Base-by-base conservation (phyloP, 2,797 vertebrate species). In the Holocentrus rufus region DNA sequence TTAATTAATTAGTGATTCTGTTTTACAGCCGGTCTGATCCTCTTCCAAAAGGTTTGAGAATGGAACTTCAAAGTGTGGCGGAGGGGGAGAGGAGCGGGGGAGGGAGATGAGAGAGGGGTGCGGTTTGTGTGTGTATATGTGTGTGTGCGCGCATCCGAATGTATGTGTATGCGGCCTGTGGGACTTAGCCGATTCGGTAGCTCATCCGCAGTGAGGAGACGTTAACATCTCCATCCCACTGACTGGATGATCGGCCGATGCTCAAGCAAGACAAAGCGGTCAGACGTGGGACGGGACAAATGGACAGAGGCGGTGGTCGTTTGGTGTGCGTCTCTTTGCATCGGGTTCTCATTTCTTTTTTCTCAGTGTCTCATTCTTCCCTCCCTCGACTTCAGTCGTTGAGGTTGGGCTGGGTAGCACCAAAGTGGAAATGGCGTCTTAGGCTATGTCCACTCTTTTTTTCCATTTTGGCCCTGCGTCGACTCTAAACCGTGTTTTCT, bases 1-100 rank as follows among this genome's bases (percentile, higher is more conserved):
- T 98, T 98, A 98, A 98, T 99, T 98, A 99, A 98, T 99, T 99
- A 98, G 96, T 95, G 95, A 98, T 98, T 99, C 96, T 97, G 95
- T 98, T 98, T 95, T 97, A 97, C 95, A 95, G 94, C 92, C 90
- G 93, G 95, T 97, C 96, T 99, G 97, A 99, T 99, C 97, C 95
- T 93, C 93, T 92, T 97, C 97, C 97, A 99, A 95, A 98, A 96
- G 96, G 96, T 96, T 96, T 93, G 95, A 96, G 96, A 97, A 95
- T 93, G 85, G 90, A 95, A 96, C 96, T 97, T 99, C 97, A 98
- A 98, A 99, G 97, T 93, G 88, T 87, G 84, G 79, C 81, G 91
- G 94, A 92, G 81, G 94, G 94, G 94, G 85, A 76, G 75, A 76
- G 82, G 67, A 72, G 79, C 69, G 58, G 50, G 66, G 79, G 79